Evolutionary conservation across 2,797 vertebrate species (phyloP).

Genomic region (Neosalanx taihuensis): DNA sequence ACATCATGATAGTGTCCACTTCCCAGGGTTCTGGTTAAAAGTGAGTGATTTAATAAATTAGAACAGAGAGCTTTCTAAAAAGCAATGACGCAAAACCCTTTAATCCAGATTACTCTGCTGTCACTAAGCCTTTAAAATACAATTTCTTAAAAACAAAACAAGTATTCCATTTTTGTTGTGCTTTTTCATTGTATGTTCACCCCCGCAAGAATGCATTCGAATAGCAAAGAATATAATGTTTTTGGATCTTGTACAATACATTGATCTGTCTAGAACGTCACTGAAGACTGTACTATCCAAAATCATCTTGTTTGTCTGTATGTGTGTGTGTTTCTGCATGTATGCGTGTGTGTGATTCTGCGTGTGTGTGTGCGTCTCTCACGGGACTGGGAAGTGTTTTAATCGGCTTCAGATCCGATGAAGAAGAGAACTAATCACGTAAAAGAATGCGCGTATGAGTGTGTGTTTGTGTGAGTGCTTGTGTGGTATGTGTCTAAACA

Average conservation of each 20-base stretch:
- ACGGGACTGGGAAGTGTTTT: constrained; percentile 37
- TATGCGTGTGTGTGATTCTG: neutral
- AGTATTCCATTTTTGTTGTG: constrained; percentile 21
- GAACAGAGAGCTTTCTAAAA: constrained; percentile 64
- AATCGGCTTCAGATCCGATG: constrained; percentile 56
- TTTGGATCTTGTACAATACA: neutral
- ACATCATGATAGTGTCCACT: constrained; percentile 24
- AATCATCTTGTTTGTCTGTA: constrained; percentile 28
- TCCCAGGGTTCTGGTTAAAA: constrained; percentile 38
- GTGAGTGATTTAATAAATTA: constrained; percentile 61
- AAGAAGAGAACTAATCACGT: constrained; percentile 42
- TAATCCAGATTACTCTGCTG: constrained; percentile 73
- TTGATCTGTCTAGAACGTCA: constrained; percentile 20
- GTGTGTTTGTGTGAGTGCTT: too few relatives aligned
- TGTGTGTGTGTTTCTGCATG: neutral
- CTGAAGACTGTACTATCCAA: constrained; percentile 44
- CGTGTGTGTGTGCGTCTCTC: neutral
- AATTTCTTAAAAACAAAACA: constrained; percentile 50
- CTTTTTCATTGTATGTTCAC: constrained; percentile 4
- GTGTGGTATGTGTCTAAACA: constrained; percentile 6
- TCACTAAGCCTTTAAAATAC: constrained; percentile 65
- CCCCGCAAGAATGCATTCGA: too few relatives aligned
- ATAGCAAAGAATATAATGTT: neutral
- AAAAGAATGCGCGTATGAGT: constrained; percentile 25
- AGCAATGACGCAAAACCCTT: constrained; percentile 64